A percentile compares a stretch with the other conserved stretches of the same genome.
phyloP scores from a whole-genome alignment of 2,888 invertebrate genomes.

The Standfussiana lucernea region DNA sequence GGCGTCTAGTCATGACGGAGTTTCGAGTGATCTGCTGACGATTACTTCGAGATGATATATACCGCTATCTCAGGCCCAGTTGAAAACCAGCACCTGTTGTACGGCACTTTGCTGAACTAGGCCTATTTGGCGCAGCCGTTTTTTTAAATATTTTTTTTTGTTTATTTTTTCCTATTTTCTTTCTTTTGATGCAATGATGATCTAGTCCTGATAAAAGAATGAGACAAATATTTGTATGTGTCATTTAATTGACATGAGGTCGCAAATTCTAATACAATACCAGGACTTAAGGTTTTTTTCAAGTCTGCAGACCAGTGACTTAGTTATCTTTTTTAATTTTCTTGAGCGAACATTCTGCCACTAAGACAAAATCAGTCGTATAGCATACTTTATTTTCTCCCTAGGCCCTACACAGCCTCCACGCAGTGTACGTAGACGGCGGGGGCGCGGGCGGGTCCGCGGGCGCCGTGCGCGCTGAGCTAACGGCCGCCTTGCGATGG shows the following conservation, averaged over 20 bases:
- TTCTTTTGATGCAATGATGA: not conserved
- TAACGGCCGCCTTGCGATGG: conserved; percentile 95
- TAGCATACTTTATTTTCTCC: no score
- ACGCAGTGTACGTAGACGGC: conserved; percentile 98
- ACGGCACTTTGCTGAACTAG: not conserved
- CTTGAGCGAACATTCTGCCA: not conserved
- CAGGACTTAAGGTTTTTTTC: not conserved
- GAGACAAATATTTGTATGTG: not conserved
- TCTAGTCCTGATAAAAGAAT: not conserved
- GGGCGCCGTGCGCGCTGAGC: conserved; percentile 96
- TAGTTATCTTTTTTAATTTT: not conserved
- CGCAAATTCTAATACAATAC: not conserved
- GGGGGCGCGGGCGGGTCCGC: conserved; percentile 92
- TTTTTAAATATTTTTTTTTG: not conserved
- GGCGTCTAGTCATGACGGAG: not conserved
- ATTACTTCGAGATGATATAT: not conserved
- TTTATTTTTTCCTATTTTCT: not conserved
- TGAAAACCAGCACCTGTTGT: not conserved
- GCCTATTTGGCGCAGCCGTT: not conserved
- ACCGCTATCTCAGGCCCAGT: not conserved
- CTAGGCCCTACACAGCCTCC: conserved; percentile 96
- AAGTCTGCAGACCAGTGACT: not conserved
- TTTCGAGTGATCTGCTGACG: not conserved
- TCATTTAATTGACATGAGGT: not conserved
- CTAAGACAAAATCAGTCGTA: not conserved